Base-by-base conservation (phyloP, 2,888 invertebrate genomes). In the Eristalis tenax region DNA sequence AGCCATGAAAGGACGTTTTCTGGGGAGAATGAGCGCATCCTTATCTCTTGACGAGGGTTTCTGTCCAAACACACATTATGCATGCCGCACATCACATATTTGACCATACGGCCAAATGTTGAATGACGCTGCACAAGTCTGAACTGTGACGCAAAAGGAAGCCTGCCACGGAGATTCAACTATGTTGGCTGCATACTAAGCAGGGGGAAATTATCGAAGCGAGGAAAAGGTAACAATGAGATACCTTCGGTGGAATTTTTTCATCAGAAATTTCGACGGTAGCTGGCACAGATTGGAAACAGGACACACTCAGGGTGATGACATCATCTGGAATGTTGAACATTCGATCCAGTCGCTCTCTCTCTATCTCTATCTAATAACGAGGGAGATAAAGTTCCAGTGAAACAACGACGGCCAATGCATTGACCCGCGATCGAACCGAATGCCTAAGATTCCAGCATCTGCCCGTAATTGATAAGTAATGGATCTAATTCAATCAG, bases 401-500 rank as follows among this genome's bases (percentile, higher is more conserved):
- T 11, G 4, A n/a, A 50, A 43, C 43, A n/a, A 43, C 43, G 43
- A 43, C 15, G 43, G 3, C 8, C 18, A 18, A 50, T 50, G 50
- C 50, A 50, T 18, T 50, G 50, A 50, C 50, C 50, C 18, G 50
- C 8, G 50, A 18, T 50, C 18, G 18, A 50, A 18, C 6, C 5
- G 18, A 50, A 50, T 66, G 23, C 50, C 35, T 38, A 57, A 74
- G 61, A 61, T 66, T 50, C 40, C 65, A 15, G 40, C 63, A 73
- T 81, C 64, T 80, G 68, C 50, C 66, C 57, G 11, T 63, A 74
- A 86, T 86, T 70, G 86, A 82, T 71, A 75, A 63, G 70, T 74
- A 78, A 50, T 74, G 66, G 82, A 78, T 32, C 64, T 86, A 75
- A 86, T 86, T 86, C 74, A 82, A 86, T 86, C 81, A 82, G 32